Base-by-base conservation (phyloP, 2,888 invertebrate genomes). In the Herminia tarsipennalis region DNA sequence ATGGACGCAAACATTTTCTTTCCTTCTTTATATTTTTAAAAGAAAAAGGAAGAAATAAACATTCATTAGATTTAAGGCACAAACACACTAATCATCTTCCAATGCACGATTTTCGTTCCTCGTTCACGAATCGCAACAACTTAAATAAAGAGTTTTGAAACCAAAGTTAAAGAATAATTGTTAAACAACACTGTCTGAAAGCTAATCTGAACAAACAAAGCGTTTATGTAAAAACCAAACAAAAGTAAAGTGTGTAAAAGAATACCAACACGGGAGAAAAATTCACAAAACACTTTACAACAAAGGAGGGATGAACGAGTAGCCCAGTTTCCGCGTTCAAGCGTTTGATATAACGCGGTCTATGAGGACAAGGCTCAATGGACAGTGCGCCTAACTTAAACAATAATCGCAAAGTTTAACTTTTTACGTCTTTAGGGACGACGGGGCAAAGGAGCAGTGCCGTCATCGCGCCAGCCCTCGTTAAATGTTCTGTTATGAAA, bases 401-500 rank as follows among this genome's bases (percentile, higher is more conserved):
- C 64, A 64, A 64, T 64, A 66, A 62, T 66, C 64, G 57, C 62
- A 55, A 66, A 64, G 46, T 62, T 61, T 55, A 57, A 66, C 55
- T 63, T 64, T 65, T 66, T 60, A 67, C 67, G 57, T 60, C 55
- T 57, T 60, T 42, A 58, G 47, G 54, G 56, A 44, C 38, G 44
- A 35, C 29, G 50, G 37, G 34, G 36, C 43, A 39, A 44, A 41
- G 47, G 32, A 27, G 24, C 43, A 18, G 50, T 20, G 46, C 54
- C 60, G 51, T 61, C 63, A 52, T 58, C 54, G 58, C 45, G 43
- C 58, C 49, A 40, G 53, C 52, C 62, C 59, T 70, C 58, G 72
- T 70, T 70, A 70, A 70, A 69, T 69, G 62, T 70, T 66, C 64
- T 42, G 63, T 62, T 64, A 66, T 66, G 61, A 62, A 65, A 70